phyloP scores from a whole-genome alignment of 2,797 vertebrate species.

The Nannoperca australis region DNA sequence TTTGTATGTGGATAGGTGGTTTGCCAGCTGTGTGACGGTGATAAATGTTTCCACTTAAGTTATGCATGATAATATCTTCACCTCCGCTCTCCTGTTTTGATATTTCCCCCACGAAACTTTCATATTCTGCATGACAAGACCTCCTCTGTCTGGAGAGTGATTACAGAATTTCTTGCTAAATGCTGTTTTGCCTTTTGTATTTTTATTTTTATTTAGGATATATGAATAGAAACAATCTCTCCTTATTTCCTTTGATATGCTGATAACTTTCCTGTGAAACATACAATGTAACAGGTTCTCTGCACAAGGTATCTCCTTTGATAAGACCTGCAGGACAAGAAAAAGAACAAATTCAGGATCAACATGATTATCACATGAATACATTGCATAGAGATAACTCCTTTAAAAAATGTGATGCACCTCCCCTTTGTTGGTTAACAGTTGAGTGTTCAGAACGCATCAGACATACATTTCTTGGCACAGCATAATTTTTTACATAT shows the following conservation, averaged over 20 bases:
- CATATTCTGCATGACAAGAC: conserved; percentile 9
- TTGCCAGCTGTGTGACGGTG: conserved; percentile 30
- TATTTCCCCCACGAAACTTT: conserved; percentile 38
- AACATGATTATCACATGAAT: not conserved
- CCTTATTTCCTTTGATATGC: not conserved
- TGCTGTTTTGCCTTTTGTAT: not conserved
- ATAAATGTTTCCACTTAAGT: conserved; percentile 41
- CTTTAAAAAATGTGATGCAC: not conserved
- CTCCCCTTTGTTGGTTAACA: not conserved
- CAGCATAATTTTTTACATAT: not conserved
- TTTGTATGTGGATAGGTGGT: conserved; percentile 9
- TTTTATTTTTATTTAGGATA: not conserved
- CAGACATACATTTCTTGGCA: not conserved
- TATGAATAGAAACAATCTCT: not conserved
- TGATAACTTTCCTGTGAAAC: not conserved
- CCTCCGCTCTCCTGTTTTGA: conserved; percentile 14
- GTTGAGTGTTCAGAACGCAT: not conserved
- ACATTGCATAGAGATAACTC: not conserved
- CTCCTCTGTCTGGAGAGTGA: not conserved
- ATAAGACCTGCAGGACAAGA: not conserved
- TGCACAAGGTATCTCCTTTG: not conserved
- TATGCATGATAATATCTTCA: conserved; percentile 27
- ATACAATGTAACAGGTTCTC: not conserved
- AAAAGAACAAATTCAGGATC: not conserved
- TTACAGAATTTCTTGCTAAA: conserved; percentile 7